Base-by-base conservation (phyloP, 2,797 vertebrate genomes). In the Siniperca undulata region DNA sequence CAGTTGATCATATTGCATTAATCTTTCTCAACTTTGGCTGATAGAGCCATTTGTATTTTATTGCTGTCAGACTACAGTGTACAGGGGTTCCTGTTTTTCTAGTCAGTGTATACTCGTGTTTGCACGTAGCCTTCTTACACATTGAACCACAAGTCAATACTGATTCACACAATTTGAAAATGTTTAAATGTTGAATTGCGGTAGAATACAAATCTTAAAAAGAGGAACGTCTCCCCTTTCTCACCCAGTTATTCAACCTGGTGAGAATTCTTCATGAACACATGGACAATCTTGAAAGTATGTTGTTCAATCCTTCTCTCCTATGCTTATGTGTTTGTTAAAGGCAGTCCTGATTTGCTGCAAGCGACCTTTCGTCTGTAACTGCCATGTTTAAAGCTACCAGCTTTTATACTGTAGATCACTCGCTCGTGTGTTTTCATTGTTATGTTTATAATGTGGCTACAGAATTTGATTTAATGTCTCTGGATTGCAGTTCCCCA, bases 201-300 rank as follows among this genome's bases (percentile, higher is more conserved):
- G 38, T 27, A n/a, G 22, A 70, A 5, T 40, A 64, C 1, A 59
- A 53, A 68, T 74, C 77, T 84, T 89, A 42, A 80, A 83, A 82
- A 84, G 59, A 70, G 58, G 69, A 38, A 71, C 78, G 65, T 90
- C 67, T 93, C 85, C 88, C 94, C 95, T 97, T 96, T 97, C 96
- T 97, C 96, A 87, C 89, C 85, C 95, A 99, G 98, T 98, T 99
- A 95, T 98, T 99, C 97, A 98, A 98, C 97, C 97, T 99, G 97
- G 97, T 98, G 95, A 98, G 98, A 97, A 97, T 97, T 95, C 97
- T 99, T 96, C 97, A 99, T 84, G 97, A 98, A 95, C 97, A 99
- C 96, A 98, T 99, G 97, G 98, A 99, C 97, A 98, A 97, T 97
- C 97, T 98, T 93, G 97, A 99, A 98, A 98, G 99, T 99, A 99